Evolutionary conservation across 2,888 invertebrate genomes (phyloP).

Genomic region (Acleris literana): DNA sequence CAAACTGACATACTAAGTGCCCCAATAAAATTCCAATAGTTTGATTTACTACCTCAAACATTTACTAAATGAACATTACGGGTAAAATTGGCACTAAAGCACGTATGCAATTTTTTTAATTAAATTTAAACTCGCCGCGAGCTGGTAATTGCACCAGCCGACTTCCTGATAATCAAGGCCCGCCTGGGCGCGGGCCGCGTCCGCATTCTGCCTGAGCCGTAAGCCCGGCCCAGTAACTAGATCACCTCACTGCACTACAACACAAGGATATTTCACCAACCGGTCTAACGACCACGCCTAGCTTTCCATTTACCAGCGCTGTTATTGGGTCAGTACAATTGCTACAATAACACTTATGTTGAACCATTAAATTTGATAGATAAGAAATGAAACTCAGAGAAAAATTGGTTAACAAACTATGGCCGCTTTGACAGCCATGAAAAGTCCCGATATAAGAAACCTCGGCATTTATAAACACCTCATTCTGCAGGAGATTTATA

Average conservation of each 20-base stretch:
- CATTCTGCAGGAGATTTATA: too few species aligned
- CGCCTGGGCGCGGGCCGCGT: constrained; percentile 68
- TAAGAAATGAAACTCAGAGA: too few species aligned
- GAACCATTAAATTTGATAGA: constrained; percentile 37
- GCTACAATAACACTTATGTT: constrained; percentile 49
- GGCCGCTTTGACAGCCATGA: too few species aligned
- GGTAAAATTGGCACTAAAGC: neutral
- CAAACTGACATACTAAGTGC: neutral
- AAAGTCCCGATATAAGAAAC: too few species aligned
- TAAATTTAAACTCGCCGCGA: constrained; percentile 11
- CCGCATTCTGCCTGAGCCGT: constrained; percentile 74
- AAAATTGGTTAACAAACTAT: too few species aligned
- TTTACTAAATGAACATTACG: too few species aligned
- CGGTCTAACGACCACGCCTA: constrained; percentile 72
- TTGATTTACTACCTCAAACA: too few species aligned
- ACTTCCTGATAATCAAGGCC: constrained; percentile 69
- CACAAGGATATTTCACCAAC: constrained; percentile 75
- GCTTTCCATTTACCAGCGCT: constrained; percentile 72
- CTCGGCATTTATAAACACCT: too few species aligned
- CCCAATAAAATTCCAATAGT: too few species aligned
- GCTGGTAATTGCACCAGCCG: constrained; percentile 39
- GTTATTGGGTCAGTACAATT: constrained; percentile 56
- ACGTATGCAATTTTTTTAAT: constrained; percentile 3
- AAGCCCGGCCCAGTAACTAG: constrained; percentile 61
- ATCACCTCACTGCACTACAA: constrained; percentile 69